Conservation (phyloP, 2,113 vertebrate species). For the Microtus montanus region DNA sequence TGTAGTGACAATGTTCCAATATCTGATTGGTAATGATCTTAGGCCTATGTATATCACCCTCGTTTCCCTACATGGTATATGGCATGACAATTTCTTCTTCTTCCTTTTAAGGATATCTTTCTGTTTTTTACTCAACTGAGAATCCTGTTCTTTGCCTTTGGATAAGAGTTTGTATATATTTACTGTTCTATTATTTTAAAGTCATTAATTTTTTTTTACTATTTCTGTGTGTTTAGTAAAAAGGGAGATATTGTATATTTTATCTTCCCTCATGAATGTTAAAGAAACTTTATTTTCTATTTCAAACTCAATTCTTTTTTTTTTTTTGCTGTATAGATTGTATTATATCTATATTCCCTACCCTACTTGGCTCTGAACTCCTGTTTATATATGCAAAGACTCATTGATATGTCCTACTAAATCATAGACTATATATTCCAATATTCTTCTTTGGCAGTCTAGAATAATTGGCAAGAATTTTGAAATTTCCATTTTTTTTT, state of each 20-base stretch:
- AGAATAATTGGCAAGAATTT: slow-evolving; percentile 61
- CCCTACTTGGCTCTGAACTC: neutral
- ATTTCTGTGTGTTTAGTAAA: slow-evolving; percentile 36
- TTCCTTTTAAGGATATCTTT: slow-evolving; percentile 33
- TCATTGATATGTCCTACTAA: slow-evolving; percentile 36
- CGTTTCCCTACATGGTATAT: neutral
- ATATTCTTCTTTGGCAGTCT: slow-evolving; percentile 50
- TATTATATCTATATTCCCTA: neutral
- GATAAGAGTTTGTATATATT: neutral
- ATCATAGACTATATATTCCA: slow-evolving; percentile 46
- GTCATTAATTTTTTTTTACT: neutral
- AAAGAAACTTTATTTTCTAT: neutral
- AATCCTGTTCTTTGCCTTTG: slow-evolving; percentile 19
- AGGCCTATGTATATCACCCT: neutral
- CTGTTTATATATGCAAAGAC: slow-evolving; percentile 44
- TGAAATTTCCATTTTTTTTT: slow-evolving; percentile 67
- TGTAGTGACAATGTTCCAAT: neutral
- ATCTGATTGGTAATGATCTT: neutral
- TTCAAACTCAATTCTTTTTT: slow-evolving; percentile 23
- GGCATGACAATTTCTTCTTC: neutral
- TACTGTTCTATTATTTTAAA: slow-evolving; percentile 36
- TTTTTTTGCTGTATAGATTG: slow-evolving; percentile 17
- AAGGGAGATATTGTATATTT: neutral
- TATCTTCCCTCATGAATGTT: neutral
- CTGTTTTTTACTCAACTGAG: neutral